phyloP scores from a whole-genome alignment of 2,888 invertebrate species.

The Parthenolecanium corni region DNA sequence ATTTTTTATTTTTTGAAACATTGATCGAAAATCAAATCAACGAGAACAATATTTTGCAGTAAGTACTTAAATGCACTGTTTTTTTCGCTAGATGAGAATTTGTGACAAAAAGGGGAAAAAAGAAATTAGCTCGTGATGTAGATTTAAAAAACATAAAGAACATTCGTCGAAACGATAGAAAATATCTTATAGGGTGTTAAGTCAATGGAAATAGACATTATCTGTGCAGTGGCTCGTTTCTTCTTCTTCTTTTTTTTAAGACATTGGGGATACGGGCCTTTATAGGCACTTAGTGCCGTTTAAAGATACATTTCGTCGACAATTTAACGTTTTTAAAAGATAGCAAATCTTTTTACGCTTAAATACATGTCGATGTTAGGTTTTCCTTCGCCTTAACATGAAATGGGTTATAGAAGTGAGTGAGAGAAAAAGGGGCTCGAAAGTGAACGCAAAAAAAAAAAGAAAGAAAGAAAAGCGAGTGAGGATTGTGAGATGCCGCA shows the following conservation, averaged over 20 bases:
- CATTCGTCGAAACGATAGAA: background rate
- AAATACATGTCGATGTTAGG: constrained; percentile 10
- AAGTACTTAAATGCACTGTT: no score
- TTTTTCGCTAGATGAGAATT: no score
- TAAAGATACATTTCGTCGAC: constrained; percentile 18
- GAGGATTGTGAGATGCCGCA: background rate
- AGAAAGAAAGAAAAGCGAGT: background rate
- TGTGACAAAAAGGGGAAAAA: no score
- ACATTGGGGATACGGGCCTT: background rate
- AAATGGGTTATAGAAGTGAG: background rate
- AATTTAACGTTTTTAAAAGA: constrained; percentile 9
- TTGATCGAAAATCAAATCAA: no score
- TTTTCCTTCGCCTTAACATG: background rate
- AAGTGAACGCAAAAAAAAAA: background rate
- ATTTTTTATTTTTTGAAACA: no score
- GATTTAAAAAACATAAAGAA: background rate
- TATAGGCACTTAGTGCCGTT: constrained; percentile 25
- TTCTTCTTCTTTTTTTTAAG: no score
- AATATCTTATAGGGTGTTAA: no score
- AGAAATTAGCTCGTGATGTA: background rate
- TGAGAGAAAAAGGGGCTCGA: background rate
- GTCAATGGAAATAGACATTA: no score
- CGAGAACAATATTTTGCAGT: no score
- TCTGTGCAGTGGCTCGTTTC: no score
- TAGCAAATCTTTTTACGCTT: constrained; percentile 27